Evolutionary conservation across 2,888 invertebrate species (phyloP), one percentile per base, ranked within the genome.

Genomic region (Epirrita christyi): DNA sequence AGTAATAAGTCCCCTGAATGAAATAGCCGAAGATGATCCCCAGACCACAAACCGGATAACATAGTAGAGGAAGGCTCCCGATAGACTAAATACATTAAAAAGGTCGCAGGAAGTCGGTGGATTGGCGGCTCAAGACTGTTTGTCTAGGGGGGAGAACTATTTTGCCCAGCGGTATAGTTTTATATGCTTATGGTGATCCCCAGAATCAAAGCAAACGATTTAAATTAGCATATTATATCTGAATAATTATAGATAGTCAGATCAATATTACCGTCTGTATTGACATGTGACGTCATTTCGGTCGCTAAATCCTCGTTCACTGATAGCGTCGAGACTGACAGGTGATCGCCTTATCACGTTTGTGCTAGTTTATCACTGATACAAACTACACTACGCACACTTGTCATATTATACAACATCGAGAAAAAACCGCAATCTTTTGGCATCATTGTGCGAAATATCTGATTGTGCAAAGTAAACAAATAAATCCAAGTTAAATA

Each of bases 311-410:
- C 57, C 43, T 51, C 37, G 40, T 41, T 48, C 14, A 8, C 48
- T 51, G 60, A 63, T 63, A 66, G 42, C 37, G 44, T 45, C 29
- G 36, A 43, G 28, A 43, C 48, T 61, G 63, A 67, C 61, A 64
- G 56, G 61, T 67, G 63, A 67, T 61, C 41, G 37, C 32, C 44
- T 67, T 67, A 67, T 65, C 66, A 41, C 47, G 47, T 13, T 43
- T 55, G 61, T 63, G 53, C 55, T 46, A 63, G 59, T 61, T 60
- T 60, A 59, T 58, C 56, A 48, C 43, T 50, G 58, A 56, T 58
- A 56, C 38, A 42, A 6, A 44, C 46, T 44, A 59, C 45, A 15
- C 43, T 42, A 56, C 45, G 36, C 46, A 45, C 41, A 46, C 43
- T 34, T 54, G 40, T 58, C 48, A 37, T 51, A 52, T 43, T 59